Percentiles rank a stretch among this genome's conserved stretches.
These are phyloP conservation scores for Premnoplex brunnescens DNA, from an alignment of 2,797 vertebrate species.

Conservation along the genomic window DNA sequence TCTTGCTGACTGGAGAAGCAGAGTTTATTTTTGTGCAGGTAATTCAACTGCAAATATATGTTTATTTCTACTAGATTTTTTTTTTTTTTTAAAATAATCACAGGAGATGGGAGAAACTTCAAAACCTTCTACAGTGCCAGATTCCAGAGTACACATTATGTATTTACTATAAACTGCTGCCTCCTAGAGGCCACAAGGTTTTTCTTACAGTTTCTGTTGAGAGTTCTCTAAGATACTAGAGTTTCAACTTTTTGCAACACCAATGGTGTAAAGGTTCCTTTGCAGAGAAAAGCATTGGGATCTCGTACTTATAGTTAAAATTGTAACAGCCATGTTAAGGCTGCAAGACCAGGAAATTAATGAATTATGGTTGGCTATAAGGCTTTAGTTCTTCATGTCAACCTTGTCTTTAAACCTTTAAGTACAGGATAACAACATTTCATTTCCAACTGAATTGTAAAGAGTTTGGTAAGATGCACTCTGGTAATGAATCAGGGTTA, in stretches of 20 bases:
- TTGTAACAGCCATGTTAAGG: not conserved
- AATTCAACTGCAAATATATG: not conserved
- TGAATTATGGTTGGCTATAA: not conserved
- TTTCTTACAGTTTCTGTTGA: not conserved
- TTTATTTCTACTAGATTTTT: not conserved
- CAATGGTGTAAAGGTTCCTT: not conserved
- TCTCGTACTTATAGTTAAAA: not conserved
- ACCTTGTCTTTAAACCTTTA: not conserved
- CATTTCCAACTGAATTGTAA: not conserved
- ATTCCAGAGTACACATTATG: not conserved
- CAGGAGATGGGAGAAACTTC: not conserved
- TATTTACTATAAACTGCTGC: conserved; percentile 54
- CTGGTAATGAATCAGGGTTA: not conserved
- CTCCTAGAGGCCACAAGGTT: conserved; percentile 43
- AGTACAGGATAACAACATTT: not conserved
- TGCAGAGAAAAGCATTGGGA: not conserved
- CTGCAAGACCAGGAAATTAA: not conserved
- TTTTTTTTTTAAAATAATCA: not conserved
- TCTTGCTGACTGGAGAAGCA: not conserved
- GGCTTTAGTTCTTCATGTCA: not conserved
- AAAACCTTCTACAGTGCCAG: not conserved
- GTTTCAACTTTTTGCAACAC: not conserved
- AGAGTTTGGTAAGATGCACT: not conserved
- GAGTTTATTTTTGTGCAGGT: not conserved
- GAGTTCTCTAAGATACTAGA: not conserved